A percentile compares a stretch with the other conserved stretches of the same genome.
Evolutionary conservation across 2,113 vertebrate genomes (phyloP).

Genomic region (Andinoacara biseriatus): DNA sequence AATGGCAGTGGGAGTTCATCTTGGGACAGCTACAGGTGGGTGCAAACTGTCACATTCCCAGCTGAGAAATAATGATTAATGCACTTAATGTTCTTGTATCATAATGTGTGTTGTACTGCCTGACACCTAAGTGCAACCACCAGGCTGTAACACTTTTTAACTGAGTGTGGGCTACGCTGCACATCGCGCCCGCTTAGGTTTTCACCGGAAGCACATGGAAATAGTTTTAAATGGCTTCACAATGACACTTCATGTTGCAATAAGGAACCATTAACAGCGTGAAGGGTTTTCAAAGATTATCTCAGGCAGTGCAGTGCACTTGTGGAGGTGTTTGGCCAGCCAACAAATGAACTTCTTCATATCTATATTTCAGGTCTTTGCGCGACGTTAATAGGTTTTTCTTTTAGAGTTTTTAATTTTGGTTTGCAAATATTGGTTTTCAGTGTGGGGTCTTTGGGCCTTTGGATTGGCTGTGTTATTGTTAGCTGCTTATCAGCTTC

Average conservation of each 20-base stretch:
- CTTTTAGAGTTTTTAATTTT: not conserved
- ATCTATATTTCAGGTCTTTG: not conserved
- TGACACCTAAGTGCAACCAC: not conserved
- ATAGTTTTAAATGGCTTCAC: not conserved
- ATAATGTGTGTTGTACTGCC: not conserved
- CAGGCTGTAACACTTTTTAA: not conserved
- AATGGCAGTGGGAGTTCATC: slow-evolving; percentile 77
- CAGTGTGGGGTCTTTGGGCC: not conserved
- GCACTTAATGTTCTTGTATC: not conserved
- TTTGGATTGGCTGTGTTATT: not conserved
- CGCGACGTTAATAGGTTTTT: not conserved
- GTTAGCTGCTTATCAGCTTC: not conserved
- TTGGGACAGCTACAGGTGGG: slow-evolving; percentile 86
- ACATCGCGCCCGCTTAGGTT: not conserved
- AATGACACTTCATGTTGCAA: not conserved
- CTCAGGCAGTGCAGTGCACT: not conserved
- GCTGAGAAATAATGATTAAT: not conserved
- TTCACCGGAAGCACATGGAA: not conserved
- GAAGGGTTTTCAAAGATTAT: not conserved
- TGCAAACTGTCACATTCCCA: not conserved
- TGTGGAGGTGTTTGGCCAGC: not conserved
- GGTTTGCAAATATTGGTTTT: not conserved
- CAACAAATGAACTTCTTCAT: not conserved
- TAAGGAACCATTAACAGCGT: not conserved
- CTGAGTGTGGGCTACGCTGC: not conserved